A percentile compares a stretch with the other conserved stretches of the same genome.
Conservation (phyloP, 2,888 invertebrate species). For the Allophyes oxyacanthae region DNA sequence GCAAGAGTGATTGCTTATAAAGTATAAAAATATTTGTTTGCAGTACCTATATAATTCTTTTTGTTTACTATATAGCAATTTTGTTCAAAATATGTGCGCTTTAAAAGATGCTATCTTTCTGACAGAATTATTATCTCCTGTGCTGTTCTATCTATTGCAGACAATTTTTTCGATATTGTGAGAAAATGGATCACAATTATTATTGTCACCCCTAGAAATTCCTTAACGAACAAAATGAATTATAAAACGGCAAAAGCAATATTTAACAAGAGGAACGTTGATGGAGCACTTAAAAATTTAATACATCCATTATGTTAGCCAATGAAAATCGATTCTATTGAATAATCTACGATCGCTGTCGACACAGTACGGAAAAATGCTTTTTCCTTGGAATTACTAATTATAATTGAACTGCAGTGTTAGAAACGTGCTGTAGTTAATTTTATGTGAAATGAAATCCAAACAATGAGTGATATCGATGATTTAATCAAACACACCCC, state of each 20-base stretch:
- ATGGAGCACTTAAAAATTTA: constrained; percentile 64
- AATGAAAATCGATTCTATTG: constrained; percentile 67
- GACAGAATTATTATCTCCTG: background rate
- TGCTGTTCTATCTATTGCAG: no score
- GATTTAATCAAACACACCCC: constrained; percentile 71
- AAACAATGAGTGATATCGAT: constrained; percentile 68
- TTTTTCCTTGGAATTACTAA: constrained; percentile 52
- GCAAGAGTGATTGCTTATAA: constrained; percentile 44
- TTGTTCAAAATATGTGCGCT: constrained; percentile 30
- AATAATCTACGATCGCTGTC: constrained; percentile 63
- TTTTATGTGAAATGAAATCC: constrained; percentile 68
- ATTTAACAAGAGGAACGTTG: constrained; percentile 59
- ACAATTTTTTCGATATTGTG: constrained; percentile 4
- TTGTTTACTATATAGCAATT: constrained; percentile 41
- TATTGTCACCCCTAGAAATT: background rate
- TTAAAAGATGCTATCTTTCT: no score
- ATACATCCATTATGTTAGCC: constrained; percentile 61
- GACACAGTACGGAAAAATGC: constrained; percentile 46
- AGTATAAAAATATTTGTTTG: constrained; percentile 46
- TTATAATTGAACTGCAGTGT: constrained; percentile 38
- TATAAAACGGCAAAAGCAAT: constrained; percentile 55
- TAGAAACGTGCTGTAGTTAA: constrained; percentile 50
- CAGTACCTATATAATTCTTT: constrained; percentile 40
- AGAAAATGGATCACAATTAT: background rate
- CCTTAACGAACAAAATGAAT: constrained; percentile 28